Base-by-base conservation (phyloP, 2,888 invertebrate species). In the Drosophila mimica region DNA sequence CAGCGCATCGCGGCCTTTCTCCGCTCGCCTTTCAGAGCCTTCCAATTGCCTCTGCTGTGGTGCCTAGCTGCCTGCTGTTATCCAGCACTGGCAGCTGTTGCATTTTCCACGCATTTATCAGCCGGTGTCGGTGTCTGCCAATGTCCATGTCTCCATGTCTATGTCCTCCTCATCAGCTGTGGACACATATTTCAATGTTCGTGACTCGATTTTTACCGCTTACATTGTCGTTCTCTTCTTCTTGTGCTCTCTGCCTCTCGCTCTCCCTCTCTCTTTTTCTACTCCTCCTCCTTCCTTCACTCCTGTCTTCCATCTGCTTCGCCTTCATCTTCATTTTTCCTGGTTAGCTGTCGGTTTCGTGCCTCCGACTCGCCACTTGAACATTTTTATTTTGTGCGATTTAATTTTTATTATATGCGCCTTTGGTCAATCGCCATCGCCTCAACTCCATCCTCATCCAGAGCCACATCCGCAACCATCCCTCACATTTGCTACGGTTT, bases 21-120 rank as follows among this genome's bases (percentile, higher is more conserved):
- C 64, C 71, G 33, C 57, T 61, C 67, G 43, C 48, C 69, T 62
- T 63, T 67, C 68, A 58, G 30, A 64, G 34, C 15, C 40, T 64
- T 64, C 59, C 59, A 60, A 28, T 56, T 38, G 56, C 56, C 33
- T n/a, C 34, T 33, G 13, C 62, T 33, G 43, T 33, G 43, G 38
- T 57, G 57, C 46, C 53, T 48, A 36, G 51, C 30, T 60, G 79
- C 74, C 76, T 76, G 81, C 81, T 79, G 82, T 85, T 85, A 88
- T 81, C 83, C 90, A 83, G 72, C 83, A 72, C 78, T 83, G 88
- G 90, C 88, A 88, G 90, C 90, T 88, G 88, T 90, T 88, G 90
- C 88, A 88, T 88, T 88, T 88, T 84, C 88, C 88, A 90, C 90
- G 89, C 88, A 89, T 88, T 89, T 88, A 88, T 90, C 90, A 90